Conservation (phyloP, 2,113 vertebrate genomes). For the Otus sunia region DNA sequence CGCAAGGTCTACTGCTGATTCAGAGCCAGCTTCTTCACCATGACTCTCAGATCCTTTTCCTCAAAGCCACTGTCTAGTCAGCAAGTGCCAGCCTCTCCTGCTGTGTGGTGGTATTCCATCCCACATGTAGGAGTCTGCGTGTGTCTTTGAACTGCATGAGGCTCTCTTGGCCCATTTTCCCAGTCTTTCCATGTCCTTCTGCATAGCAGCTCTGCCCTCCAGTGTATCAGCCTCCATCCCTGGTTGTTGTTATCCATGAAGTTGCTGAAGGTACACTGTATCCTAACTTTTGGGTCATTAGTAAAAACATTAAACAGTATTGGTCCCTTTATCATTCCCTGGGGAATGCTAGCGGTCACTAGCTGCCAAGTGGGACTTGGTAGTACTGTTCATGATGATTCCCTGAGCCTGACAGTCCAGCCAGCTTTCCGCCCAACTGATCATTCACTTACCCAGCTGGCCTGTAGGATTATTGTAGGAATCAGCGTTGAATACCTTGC, state of each 20-base stretch:
- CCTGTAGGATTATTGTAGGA: not conserved
- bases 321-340: not conserved
- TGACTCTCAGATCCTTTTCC: not conserved
- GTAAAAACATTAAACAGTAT: not conserved
- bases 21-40: rapidly evolving
- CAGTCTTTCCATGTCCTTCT: not conserved
- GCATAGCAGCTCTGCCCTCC: not conserved
- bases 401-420: not conserved
- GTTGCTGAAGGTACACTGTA: not conserved
- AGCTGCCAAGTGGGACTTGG: not conserved
- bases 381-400: not conserved
- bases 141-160: not conserved
- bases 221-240: rapidly evolving
- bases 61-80: not conserved
- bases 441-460: not conserved
- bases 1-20: not conserved
- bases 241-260: not conserved
- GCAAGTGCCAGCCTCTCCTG: not conserved
- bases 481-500: not conserved
- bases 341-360: not conserved
- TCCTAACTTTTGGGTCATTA: not conserved
- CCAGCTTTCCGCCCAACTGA: not conserved
- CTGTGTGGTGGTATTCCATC: not conserved
- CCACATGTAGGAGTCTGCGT: rapidly evolving
- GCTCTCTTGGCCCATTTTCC: not conserved